Conservation (phyloP, 2,888 invertebrate genomes). For the Colletes collaris region DNA sequence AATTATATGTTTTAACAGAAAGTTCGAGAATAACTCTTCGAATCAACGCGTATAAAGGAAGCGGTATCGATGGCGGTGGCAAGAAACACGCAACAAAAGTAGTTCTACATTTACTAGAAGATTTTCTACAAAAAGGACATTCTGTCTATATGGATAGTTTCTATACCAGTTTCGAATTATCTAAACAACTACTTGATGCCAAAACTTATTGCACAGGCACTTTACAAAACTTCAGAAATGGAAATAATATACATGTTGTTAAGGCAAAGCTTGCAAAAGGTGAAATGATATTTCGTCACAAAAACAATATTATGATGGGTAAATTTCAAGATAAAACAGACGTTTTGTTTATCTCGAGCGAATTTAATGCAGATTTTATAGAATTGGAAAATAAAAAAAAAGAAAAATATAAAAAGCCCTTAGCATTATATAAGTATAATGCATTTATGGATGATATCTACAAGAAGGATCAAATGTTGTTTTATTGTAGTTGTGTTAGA, state of each 20-base stretch:
- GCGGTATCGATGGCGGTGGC: background rate
- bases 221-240: constrained; percentile 10
- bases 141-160: constrained; percentile 25
- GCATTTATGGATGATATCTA: constrained; percentile 3
- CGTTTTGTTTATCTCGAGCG: constrained; percentile 26
- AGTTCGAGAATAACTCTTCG: constrained; percentile 26
- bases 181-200: constrained; percentile 2
- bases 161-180: constrained; percentile 11
- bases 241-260: constrained; percentile 15
- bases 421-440: constrained; percentile 11
- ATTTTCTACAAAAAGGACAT: constrained; percentile 29
- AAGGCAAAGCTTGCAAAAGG: constrained; percentile 15
- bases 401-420: constrained; percentile 5
- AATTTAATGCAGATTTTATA: constrained; percentile 12
- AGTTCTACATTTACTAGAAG: constrained; percentile 23
- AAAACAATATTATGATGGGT: constrained; percentile 20
- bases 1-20: constrained; percentile 17
- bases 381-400: constrained; percentile 22
- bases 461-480: constrained; percentile 18
- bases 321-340: constrained; percentile 35
- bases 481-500: constrained; percentile 16
- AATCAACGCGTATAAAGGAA: constrained; percentile 18
- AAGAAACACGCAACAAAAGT: constrained; percentile 10
- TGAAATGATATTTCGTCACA: constrained; percentile 15
- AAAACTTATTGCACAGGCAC: constrained; percentile 22